Base-by-base conservation (phyloP, 2,888 invertebrate species). In the Aphidoletes aphidimyza region DNA sequence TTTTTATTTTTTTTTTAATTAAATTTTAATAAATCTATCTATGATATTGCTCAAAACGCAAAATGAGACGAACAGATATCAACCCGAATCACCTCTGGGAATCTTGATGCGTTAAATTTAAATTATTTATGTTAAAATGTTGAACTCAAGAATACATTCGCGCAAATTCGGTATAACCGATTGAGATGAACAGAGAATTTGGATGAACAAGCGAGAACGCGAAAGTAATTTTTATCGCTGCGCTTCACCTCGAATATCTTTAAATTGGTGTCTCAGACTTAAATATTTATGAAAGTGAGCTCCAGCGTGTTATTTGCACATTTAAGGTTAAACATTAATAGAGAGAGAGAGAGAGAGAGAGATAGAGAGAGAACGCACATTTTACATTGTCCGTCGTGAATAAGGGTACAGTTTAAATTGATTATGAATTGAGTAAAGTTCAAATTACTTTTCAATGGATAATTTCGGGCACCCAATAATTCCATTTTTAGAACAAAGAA, bases 381-480 rank as follows among this genome's bases (percentile, higher is more conserved):
- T n/a, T n/a, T n/a, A n/a, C n/a, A 14, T 30, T 30, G 30, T n/a
- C 69, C 30, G 34, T 30, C 30, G 69, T 69, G 30, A 69, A 69
- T 69, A 69, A 69, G 30, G 14, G 69, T 69, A 69, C 26, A 69
- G 30, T 69, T 26, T 30, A 69, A 69, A 69, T 69, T 69, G 69
- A 69, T 69, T 69, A 2, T 69, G 69, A 69, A 69, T 69, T 69
- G 69, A 19, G n/a, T 69, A 34, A 69, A 69, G 69, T 69, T 69
- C 69, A 69, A 34, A 30, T 69, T 30, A 69, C 69, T 69, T 69
- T 69, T 69, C 69, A 30, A 69, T 69, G 34, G 69, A 30, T 69
- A 34, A 69, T 30, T n/a, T 69, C 69, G 26, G 9, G 69, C 11
- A 69, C 11, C 30, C 69, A 69, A 30, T 69, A 30, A 69, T 69